Evolutionary conservation across 53 echinoderm and acorn worm genomes (phyloP).

Genomic region (Luidia sarsii): DNA sequence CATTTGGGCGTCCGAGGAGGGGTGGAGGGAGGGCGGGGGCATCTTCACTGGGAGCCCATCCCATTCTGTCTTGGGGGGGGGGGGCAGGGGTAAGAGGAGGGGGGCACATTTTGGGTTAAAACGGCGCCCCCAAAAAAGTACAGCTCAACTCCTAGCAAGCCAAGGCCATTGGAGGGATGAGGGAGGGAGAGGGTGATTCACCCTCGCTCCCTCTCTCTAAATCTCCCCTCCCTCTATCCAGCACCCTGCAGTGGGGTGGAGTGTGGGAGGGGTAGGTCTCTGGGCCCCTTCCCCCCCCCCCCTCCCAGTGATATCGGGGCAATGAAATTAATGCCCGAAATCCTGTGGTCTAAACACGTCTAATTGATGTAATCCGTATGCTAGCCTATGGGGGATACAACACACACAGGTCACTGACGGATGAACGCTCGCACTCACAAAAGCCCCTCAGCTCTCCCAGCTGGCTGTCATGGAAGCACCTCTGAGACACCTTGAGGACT

Average conservation of each 20-base stretch:
- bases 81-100: not conserved
- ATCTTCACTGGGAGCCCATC: no score
- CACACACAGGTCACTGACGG: slow-evolving; percentile 11
- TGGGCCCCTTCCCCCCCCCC: no score
- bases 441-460: slow-evolving; percentile 3
- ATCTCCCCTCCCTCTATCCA: not conserved
- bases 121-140: slow-evolving; percentile 12
- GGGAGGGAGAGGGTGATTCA: slow-evolving; percentile 29
- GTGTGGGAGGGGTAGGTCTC: not conserved
- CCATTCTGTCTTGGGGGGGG: no score
- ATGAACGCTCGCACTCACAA: not conserved
- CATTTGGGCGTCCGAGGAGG: no score
- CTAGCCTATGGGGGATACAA: slow-evolving; percentile 21
- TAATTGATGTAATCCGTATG: slow-evolving; percentile 59
- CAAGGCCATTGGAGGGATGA: not conserved
- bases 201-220: not conserved
- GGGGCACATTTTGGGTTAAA: no score
- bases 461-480: no score
- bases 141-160: slow-evolving; percentile 8
- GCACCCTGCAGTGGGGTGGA: not conserved
- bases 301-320: no score
- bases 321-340: slow-evolving; percentile 45
- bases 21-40: no score
- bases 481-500: no score
- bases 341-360: slow-evolving; percentile 36